A percentile compares a stretch with the other conserved stretches of the same genome.
Conservation (phyloP, 1,140 invertebrate species). For the Goniozus legneri region DNA sequence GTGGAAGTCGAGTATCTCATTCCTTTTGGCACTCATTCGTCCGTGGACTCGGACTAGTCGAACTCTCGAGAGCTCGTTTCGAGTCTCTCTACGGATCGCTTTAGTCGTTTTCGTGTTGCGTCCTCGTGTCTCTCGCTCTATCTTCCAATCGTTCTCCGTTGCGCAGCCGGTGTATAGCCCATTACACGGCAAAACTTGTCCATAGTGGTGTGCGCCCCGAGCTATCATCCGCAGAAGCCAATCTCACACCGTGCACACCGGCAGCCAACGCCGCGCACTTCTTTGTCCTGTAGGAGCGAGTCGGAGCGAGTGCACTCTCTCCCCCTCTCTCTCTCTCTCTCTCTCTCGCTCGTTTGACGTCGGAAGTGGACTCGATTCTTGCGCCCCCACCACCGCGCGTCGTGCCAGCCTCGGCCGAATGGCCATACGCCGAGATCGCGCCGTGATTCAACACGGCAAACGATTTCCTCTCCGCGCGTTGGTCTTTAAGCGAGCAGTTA, state of each 20-base stretch:
- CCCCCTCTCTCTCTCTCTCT: not conserved
- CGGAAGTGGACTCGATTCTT: conserved; percentile 2
- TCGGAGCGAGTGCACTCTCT: not conserved
- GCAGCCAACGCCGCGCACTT: conserved; percentile 20
- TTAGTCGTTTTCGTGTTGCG: no score
- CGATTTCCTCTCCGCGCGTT: no score
- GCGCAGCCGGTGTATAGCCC: conserved; percentile 18
- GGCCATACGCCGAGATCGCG: no score
- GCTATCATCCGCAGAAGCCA: conserved; percentile 51
- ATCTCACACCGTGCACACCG: conserved; percentile 41
- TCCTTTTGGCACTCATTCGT: no score
- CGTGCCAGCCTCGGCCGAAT: no score
- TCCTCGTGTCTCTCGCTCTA: no score
- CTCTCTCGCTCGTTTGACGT: not conserved
- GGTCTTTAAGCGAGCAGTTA: no score
- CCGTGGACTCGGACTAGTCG: no score
- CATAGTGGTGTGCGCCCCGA: conserved; percentile 35
- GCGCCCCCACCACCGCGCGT: conserved; percentile 11
- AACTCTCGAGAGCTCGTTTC: no score
- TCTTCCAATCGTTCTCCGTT: not conserved
- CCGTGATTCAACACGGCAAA: no score
- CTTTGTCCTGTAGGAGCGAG: conserved; percentile 20
- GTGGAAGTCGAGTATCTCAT: no score
- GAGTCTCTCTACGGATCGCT: no score
- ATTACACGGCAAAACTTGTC: conserved; percentile 42